Conservation (phyloP, 2,888 invertebrate genomes). For the Myathropa florea region DNA sequence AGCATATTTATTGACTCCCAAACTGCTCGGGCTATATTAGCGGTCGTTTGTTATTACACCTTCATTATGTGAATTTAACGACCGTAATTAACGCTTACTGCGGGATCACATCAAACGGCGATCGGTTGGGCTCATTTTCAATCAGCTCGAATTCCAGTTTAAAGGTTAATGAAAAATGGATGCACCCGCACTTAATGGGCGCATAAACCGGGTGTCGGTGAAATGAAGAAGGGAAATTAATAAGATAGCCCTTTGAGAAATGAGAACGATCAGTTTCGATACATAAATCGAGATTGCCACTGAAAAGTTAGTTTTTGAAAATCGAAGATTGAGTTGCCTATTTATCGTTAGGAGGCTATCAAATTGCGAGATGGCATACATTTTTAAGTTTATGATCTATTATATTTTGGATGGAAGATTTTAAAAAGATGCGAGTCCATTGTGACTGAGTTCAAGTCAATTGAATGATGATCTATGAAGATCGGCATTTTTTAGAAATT, state of each 20-base stretch:
- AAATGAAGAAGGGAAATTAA: neutral
- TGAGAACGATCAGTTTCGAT: neutral
- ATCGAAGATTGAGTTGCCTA: neutral
- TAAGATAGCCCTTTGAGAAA: neutral
- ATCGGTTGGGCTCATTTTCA: neutral
- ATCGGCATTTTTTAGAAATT: too few species aligned
- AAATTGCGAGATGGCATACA: neutral
- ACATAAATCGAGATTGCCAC: neutral
- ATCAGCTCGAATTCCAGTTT: neutral
- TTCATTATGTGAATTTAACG: neutral
- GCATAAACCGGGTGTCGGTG: neutral
- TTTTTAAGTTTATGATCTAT: neutral
- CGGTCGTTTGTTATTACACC: neutral
- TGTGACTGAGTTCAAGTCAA: too few species aligned
- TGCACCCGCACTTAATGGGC: neutral
- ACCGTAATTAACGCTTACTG: neutral
- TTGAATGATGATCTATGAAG: too few species aligned
- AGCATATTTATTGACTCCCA: neutral
- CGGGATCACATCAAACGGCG: neutral
- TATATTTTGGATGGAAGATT: neutral
- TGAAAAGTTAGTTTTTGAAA: neutral
- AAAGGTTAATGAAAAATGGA: neutral
- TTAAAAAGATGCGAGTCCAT: too few species aligned
- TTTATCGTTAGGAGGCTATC: neutral
- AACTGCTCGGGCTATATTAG: neutral